Evolutionary conservation across 2,888 invertebrate species (phyloP).

Genomic region (Morpho helenor): DNA sequence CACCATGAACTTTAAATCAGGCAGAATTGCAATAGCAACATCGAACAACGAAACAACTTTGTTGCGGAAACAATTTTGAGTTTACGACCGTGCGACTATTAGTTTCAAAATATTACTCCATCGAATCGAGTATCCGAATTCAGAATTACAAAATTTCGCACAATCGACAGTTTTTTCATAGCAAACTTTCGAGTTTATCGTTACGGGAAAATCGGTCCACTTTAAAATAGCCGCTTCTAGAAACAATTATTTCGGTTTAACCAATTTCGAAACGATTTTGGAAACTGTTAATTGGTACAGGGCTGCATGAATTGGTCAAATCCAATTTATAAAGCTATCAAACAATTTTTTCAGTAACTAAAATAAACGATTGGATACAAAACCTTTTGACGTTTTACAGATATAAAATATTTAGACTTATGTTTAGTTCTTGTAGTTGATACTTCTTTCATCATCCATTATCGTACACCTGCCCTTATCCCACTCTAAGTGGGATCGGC

Average conservation of each 20-base stretch:
- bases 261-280: constrained; percentile 4
- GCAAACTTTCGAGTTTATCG: constrained; percentile 19
- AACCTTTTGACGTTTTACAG: no score
- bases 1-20: constrained; percentile 31
- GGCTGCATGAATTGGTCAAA: neutral
- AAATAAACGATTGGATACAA: no score
- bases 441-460: no score
- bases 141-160: constrained; percentile 16
- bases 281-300: constrained; percentile 1
- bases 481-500: no score
- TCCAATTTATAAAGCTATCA: no score
- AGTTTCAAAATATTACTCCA: constrained; percentile 25
- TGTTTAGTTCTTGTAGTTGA: no score
- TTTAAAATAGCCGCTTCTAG: constrained; percentile 10
- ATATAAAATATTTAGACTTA: no score
- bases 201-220: constrained; percentile 11
- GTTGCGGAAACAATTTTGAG: constrained; percentile 26
- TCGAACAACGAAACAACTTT: constrained; percentile 25
- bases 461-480: no score
- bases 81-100: constrained; percentile 27
- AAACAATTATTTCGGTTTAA: constrained; percentile 14
- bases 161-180: constrained; percentile 18
- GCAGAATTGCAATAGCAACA: constrained; percentile 23
- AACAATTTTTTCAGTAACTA: no score
- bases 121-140: constrained; percentile 21